These are phyloP conservation scores for Macrotis lagotis DNA, from an alignment of 2,113 vertebrate species.

Conservation along the genomic window DNA sequence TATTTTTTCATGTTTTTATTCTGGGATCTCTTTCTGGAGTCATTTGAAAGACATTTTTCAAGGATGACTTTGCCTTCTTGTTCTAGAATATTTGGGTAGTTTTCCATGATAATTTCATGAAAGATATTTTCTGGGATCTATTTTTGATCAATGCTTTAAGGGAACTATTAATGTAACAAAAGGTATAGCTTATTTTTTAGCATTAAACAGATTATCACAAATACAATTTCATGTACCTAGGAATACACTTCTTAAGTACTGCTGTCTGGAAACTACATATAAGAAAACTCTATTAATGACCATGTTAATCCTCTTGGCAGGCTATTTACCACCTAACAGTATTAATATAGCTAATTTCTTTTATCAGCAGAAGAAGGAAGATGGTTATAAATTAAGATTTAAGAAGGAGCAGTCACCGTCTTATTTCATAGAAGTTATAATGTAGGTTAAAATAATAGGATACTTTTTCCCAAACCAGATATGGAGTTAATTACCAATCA, in stretches of 20 bases:
- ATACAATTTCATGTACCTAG: neutral
- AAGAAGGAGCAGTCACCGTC: neutral
- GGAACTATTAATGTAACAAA: slow-evolving; percentile 7
- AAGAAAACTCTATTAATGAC: neutral
- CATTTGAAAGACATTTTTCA: too few species aligned
- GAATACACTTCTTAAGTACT: neutral
- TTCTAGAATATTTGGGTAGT: too few species aligned
- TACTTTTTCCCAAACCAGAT: neutral
- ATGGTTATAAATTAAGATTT: neutral
- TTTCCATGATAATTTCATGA: too few species aligned
- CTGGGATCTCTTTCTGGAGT: too few species aligned
- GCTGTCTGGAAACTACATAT: neutral
- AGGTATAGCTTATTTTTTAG: neutral
- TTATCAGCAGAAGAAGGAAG: slow-evolving; percentile 5
- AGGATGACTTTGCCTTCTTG: too few species aligned
- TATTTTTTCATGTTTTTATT: too few species aligned
- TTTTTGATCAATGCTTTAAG: too few species aligned
- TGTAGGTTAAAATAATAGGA: neutral
- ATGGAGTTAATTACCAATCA: neutral
- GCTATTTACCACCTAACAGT: neutral
- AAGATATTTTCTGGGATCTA: too few species aligned
- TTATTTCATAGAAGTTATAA: neutral
- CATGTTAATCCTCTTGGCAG: neutral
- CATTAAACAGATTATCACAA: neutral
- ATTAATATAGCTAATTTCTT: neutral